A percentile compares a stretch with the other conserved stretches of the same genome.
These are phyloP conservation scores for Lepidurus arcticus DNA, from an alignment of 1,140 invertebrate species.

Conservation along the genomic window DNA sequence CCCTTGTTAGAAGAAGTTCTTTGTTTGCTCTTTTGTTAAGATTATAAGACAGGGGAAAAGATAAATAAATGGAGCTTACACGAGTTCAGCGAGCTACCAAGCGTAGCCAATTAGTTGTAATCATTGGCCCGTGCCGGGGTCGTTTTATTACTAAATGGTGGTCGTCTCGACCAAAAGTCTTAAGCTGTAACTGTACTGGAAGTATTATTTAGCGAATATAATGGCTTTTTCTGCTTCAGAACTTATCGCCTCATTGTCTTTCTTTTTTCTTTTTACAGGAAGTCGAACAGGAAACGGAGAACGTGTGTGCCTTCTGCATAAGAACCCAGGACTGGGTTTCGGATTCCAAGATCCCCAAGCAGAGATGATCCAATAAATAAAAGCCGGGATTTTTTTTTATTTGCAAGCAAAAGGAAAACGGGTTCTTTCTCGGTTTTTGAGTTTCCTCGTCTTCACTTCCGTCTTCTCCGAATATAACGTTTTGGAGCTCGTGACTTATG, in stretches of 20 bases:
- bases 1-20: background rate
- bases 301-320: slow-evolving; percentile 14
- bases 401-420: background rate
- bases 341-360: background rate
- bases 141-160: too few relatives aligned
- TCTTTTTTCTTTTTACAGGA: background rate
- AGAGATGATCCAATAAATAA: background rate
- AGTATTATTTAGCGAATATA: too few relatives aligned
- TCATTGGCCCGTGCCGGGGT: background rate
- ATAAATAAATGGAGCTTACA: background rate
- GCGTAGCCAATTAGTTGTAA: background rate
- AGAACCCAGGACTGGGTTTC: background rate
- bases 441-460: background rate
- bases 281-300: slow-evolving; percentile 4
- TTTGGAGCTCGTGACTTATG: slow-evolving; percentile 5
- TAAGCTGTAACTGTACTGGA: too few relatives aligned
- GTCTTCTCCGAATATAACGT: slow-evolving; percentile 6
- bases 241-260: background rate
- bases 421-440: background rate
- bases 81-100: background rate
- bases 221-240: background rate
- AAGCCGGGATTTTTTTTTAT: background rate
- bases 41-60: background rate
- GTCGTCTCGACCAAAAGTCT: too few relatives aligned
- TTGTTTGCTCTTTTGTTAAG: background rate